These are phyloP conservation scores for Papilio gigon DNA, from an alignment of 2,888 invertebrate genomes.

Conservation along the genomic window DNA sequence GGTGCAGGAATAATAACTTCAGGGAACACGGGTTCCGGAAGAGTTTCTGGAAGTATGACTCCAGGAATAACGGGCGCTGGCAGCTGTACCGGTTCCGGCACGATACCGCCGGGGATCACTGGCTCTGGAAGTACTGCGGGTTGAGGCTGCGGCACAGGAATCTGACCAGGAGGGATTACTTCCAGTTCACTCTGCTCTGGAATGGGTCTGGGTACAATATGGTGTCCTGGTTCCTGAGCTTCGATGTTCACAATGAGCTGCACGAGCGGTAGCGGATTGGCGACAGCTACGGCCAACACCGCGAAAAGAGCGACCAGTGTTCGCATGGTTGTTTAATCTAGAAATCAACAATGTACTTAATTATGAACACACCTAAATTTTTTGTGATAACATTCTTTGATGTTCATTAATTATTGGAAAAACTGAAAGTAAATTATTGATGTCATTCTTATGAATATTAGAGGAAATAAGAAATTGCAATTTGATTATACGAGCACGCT, in stretches of 20 bases:
- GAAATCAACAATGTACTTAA: constrained; percentile 42
- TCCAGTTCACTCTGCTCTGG: constrained; percentile 3
- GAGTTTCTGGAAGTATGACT: constrained; percentile 38
- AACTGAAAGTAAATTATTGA: too few relatives aligned
- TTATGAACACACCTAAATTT: constrained; percentile 39
- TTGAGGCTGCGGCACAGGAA: constrained; percentile 30
- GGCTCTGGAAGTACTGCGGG: constrained; percentile 36
- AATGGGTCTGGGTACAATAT: constrained; percentile 41
- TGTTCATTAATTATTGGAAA: too few relatives aligned
- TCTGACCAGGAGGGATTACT: constrained; percentile 27
- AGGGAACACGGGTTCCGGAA: constrained; percentile 41
- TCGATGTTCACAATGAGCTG: constrained; percentile 58
- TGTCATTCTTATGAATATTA: too few relatives aligned
- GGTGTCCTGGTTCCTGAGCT: constrained; percentile 45
- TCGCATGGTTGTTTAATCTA: constrained; percentile 54
- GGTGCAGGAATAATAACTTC: constrained; percentile 34
- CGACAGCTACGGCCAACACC: constrained; percentile 58
- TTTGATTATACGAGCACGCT: too few relatives aligned
- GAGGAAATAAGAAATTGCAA: too few relatives aligned
- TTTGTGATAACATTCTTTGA: too few relatives aligned
- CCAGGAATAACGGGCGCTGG: constrained; percentile 42
- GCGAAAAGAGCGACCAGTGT: constrained; percentile 57
- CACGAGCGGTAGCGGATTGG: constrained; percentile 61
- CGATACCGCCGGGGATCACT: constrained; percentile 35
- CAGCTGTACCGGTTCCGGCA: constrained; percentile 34